Percentiles rank a stretch among this genome's conserved stretches.
phyloP scores from a whole-genome alignment of 2,888 invertebrate species.

The Scaptodrosophila latifasciaeformis region DNA sequence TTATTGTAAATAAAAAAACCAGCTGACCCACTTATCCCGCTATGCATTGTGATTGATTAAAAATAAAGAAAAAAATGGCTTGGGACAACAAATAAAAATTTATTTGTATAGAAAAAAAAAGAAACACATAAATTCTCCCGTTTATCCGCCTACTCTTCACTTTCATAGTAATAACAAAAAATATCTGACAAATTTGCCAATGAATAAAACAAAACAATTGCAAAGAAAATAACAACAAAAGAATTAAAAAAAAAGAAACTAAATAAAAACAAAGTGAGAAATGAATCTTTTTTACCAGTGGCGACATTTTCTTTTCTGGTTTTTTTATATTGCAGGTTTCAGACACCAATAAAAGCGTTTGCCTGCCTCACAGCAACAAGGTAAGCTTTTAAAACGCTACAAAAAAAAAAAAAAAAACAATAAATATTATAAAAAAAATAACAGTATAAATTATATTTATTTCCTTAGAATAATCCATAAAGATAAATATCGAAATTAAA shows the following conservation, averaged over 20 bases:
- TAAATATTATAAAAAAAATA: conserved; percentile 1
- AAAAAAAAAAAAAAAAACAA: no score
- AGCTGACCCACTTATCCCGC: no score
- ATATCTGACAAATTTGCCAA: conserved; percentile 22
- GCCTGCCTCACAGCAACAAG: conserved; percentile 75
- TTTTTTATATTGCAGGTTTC: conserved; percentile 74
- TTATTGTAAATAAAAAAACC: no score
- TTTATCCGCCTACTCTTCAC: background rate
- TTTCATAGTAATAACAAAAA: conserved; percentile 24
- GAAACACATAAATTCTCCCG: no score
- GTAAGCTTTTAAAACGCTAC: conserved; percentile 72
- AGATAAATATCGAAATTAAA: no score
- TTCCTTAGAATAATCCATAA: background rate
- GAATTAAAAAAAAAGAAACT: conserved; percentile 16
- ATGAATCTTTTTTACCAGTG: conserved; percentile 59
- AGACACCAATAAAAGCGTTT: conserved; percentile 75
- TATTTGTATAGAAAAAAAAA: no score
- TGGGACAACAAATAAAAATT: no score
- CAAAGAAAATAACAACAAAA: conserved; percentile 20
- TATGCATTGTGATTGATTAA: background rate
- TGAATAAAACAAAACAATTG: conserved; percentile 25
- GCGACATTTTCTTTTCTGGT: conserved; percentile 71
- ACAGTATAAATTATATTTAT: background rate
- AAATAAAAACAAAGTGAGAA: conserved; percentile 32
- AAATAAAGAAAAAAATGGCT: background rate